Evolutionary conservation across 2,888 invertebrate genomes (phyloP).

Genomic region (Drosophila austrosaltans): DNA sequence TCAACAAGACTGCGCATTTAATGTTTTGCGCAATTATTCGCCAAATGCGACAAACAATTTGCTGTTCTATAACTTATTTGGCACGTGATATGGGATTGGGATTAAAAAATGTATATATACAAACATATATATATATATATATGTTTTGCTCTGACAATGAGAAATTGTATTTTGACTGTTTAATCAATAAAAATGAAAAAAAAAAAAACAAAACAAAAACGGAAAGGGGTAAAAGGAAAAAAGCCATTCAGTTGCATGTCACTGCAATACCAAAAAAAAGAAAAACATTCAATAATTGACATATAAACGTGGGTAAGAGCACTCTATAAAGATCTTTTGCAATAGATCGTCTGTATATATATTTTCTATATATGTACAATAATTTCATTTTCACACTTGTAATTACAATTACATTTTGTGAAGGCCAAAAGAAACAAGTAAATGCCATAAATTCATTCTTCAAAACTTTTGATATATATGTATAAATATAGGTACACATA

Average conservation of each 20-base stretch:
- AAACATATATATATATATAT: not conserved
- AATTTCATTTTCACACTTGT: conserved; percentile 42
- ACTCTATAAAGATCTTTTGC: no score
- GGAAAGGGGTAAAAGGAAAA: not conserved
- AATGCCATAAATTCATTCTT: conserved; percentile 31
- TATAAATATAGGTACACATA: no score
- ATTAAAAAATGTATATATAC: conserved; percentile 5
- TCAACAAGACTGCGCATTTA: conserved; percentile 59
- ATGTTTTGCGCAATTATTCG: conserved; percentile 23
- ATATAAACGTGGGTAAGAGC: no score
- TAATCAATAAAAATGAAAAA: conserved; percentile 60
- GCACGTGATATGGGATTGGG: conserved; percentile 9
- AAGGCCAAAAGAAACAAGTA: conserved; percentile 35
- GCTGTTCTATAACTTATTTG: conserved; percentile 14
- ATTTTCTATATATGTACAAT: not conserved
- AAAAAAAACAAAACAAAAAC: not conserved
- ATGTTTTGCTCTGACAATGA: conserved; percentile 35
- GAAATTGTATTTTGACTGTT: conserved; percentile 55
- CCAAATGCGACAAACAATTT: conserved; percentile 30
- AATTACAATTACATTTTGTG: conserved; percentile 16
- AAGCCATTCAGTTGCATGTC: conserved; percentile 64
- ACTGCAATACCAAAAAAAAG: conserved; percentile 46
- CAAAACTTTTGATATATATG: not conserved
- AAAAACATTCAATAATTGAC: no score
- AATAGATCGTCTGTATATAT: no score